A percentile compares a stretch with the other conserved stretches of the same genome.
Evolutionary conservation across 2,888 invertebrate genomes (phyloP).

Genomic region (Tetrapedia diversipes): DNA sequence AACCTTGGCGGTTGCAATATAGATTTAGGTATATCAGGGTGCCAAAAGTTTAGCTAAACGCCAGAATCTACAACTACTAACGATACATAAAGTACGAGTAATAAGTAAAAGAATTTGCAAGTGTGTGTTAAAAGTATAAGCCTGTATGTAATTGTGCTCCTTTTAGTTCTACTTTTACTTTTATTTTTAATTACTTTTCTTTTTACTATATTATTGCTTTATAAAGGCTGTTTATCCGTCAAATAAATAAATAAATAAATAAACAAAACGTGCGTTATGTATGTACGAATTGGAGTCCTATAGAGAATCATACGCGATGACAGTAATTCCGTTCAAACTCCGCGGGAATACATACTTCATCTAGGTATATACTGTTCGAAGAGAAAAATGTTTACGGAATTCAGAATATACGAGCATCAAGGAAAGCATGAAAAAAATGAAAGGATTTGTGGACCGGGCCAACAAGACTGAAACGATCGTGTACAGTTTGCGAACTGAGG

Average conservation of each 20-base stretch:
- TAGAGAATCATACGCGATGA: constrained; percentile 3
- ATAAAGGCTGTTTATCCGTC: too few species aligned
- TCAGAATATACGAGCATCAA: constrained; percentile 20
- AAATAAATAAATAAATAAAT: too few species aligned
- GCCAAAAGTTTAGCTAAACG: background rate
- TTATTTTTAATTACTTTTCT: too few species aligned
- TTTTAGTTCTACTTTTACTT: too few species aligned
- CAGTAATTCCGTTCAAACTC: constrained; percentile 13
- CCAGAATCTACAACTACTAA: too few species aligned
- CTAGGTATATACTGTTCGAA: background rate
- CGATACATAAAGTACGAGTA: too few species aligned
- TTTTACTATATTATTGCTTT: too few species aligned
- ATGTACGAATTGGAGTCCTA: too few species aligned
- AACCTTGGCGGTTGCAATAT: background rate
- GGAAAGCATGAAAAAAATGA: constrained; percentile 24
- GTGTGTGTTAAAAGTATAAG: too few species aligned
- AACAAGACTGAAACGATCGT: constrained; percentile 18
- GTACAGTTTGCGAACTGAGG: constrained; percentile 15
- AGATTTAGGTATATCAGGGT: background rate
- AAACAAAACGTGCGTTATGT: too few species aligned
- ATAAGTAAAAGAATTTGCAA: too few species aligned
- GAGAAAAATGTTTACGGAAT: constrained; percentile 31
- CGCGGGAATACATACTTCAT: background rate
- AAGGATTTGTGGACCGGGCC: constrained; percentile 35
- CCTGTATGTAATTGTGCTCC: too few species aligned